Percentiles rank a stretch among this genome's conserved stretches.
phyloP scores from a whole-genome alignment of 1,140 invertebrate genomes.

The Habropoda laboriosa region DNA sequence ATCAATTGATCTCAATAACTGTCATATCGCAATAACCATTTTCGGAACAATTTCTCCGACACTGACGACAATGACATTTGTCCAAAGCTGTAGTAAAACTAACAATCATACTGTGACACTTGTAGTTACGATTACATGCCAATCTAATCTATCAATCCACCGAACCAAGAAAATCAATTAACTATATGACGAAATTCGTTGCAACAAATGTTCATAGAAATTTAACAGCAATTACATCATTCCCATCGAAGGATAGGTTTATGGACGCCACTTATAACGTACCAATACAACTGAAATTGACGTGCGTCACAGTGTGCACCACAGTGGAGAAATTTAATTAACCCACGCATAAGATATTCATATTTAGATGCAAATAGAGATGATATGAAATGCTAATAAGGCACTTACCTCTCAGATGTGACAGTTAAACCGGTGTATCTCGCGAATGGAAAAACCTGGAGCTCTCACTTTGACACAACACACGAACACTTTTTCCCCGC shows the following conservation, averaged over 20 bases:
- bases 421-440: conserved; percentile 6
- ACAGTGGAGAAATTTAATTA: background rate
- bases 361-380: background rate
- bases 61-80: background rate
- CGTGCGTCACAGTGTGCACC: background rate
- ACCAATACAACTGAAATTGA: background rate
- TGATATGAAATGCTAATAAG: background rate
- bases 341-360: fast-evolving
- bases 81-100: background rate
- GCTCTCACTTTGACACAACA: conserved; percentile 44
- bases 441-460: background rate
- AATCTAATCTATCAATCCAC: background rate
- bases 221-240: background rate
- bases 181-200: background rate
- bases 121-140: background rate
- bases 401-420: conserved; percentile 14
- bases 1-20: background rate
- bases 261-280: background rate
- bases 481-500: conserved; percentile 16
- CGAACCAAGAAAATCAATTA: background rate
- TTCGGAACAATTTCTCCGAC: too few species aligned
- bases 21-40: background rate
- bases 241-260: background rate
- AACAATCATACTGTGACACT: background rate
- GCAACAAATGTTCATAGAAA: too few species aligned